Percentiles rank a stretch among this genome's conserved stretches.
Evolutionary conservation across 2,113 vertebrate species (phyloP).

Genomic region (Pollachius pollachius): DNA sequence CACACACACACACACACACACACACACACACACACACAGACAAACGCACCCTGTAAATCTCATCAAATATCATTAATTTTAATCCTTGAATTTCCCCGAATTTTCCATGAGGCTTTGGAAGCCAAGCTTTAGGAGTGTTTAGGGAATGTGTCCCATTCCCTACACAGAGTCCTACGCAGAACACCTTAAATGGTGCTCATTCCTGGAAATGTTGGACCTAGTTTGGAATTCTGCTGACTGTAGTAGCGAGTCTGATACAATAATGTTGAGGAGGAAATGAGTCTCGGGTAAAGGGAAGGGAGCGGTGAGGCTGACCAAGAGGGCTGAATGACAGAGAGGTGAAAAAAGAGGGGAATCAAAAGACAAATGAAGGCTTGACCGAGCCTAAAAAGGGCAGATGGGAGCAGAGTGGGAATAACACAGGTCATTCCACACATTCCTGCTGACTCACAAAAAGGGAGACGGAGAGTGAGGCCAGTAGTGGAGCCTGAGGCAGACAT

Average conservation of each 20-base stretch:
- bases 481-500: too few relatives aligned
- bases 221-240: conserved; percentile 14
- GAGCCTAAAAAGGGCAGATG: conserved; percentile 73
- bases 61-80: too few relatives aligned
- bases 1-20: too few relatives aligned
- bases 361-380: conserved; percentile 21
- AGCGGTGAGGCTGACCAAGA: conserved; percentile 1
- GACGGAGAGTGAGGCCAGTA: conserved; percentile 12
- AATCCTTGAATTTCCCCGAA: too few relatives aligned
- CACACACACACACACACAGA: too few relatives aligned
- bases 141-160: too few relatives aligned
- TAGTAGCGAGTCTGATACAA: conserved; percentile 16
- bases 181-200: conserved; percentile 5
- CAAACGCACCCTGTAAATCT: too few relatives aligned
- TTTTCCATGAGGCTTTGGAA: too few relatives aligned
- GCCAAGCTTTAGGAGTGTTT: too few relatives aligned
- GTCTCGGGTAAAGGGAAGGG: not conserved
- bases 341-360: conserved; percentile 36
- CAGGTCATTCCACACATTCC: conserved; percentile 74
- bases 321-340: conserved; percentile 26
- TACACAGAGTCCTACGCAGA: conserved; percentile 41
- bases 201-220: too few relatives aligned
- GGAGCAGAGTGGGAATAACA: conserved; percentile 50
- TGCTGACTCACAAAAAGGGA: conserved; percentile 61
- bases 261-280: conserved; percentile 8